Conservation (phyloP, 2,888 invertebrate species). For the Leucophora obtusa region DNA sequence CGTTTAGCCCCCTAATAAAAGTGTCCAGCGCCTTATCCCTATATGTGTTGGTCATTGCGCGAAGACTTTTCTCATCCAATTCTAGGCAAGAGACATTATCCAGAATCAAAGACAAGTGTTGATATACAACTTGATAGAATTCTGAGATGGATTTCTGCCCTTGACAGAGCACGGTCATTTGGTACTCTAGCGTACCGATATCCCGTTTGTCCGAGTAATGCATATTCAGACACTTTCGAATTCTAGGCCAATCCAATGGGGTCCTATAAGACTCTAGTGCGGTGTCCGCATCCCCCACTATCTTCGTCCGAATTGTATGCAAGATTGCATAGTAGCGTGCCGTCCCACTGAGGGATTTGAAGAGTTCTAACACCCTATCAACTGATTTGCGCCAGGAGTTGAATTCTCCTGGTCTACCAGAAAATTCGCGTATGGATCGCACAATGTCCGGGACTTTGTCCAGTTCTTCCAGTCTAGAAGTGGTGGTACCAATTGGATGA, state of each 20-base stretch:
- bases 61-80: no score
- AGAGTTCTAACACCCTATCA: neutral
- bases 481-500: no score
- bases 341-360: neutral
- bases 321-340: neutral
- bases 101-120: constrained; percentile 27
- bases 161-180: neutral
- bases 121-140: constrained; percentile 39
- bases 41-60: neutral
- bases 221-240: constrained; percentile 1
- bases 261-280: constrained; percentile 31
- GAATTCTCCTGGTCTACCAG: constrained; percentile 13
- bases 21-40: neutral
- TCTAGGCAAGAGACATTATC: neutral
- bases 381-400: constrained; percentile 8
- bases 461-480: neutral
- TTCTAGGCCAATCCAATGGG: constrained; percentile 24
- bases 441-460: constrained; percentile 13
- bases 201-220: neutral
- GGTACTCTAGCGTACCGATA: neutral
- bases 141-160: constrained; percentile 2
- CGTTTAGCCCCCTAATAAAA: neutral
- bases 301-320: neutral
- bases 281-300: constrained; percentile 13
- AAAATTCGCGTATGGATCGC: neutral